phyloP scores from a whole-genome alignment of 2,113 vertebrate species.

The Poeciliopsis prolifica region DNA sequence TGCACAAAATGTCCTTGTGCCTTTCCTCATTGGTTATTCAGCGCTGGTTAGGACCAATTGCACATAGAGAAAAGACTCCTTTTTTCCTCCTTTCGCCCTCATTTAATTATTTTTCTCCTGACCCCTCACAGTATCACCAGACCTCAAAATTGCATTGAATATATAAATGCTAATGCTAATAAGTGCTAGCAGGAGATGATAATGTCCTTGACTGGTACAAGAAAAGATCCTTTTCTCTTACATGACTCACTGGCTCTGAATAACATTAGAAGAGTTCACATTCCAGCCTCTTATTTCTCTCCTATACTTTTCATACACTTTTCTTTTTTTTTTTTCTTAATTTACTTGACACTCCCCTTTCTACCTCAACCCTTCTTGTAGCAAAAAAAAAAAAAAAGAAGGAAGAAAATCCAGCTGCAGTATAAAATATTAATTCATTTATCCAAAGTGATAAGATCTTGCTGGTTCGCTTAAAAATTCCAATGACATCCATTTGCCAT shows the following conservation, averaged over 20 bases:
- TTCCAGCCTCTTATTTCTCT: conserved; percentile 70
- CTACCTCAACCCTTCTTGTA: conserved; percentile 66
- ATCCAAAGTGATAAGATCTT: conserved; percentile 79
- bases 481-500: conserved; percentile 80
- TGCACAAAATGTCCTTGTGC: conserved; percentile 78
- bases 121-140: conserved; percentile 79
- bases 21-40: conserved; percentile 77
- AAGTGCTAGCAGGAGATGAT: conserved; percentile 79
- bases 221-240: conserved; percentile 80
- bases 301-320: conserved; percentile 61
- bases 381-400: conserved; percentile 13
- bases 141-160: conserved; percentile 84
- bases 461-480: conserved; percentile 77
- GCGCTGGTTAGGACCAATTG: conserved; percentile 74
- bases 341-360: conserved; percentile 72
- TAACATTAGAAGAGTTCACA: conserved; percentile 80
- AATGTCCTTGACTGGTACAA: conserved; percentile 83
- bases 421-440: conserved; percentile 85
- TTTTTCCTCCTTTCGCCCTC: conserved; percentile 69
- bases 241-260: conserved; percentile 81
- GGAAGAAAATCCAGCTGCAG: conserved; percentile 71
- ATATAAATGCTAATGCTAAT: conserved; percentile 84
- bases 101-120: conserved; percentile 73
- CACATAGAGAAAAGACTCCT: conserved; percentile 71
- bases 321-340: conserved; percentile 75